Conservation (phyloP, 2,113 vertebrate genomes). For the Lipophrys pholis region DNA sequence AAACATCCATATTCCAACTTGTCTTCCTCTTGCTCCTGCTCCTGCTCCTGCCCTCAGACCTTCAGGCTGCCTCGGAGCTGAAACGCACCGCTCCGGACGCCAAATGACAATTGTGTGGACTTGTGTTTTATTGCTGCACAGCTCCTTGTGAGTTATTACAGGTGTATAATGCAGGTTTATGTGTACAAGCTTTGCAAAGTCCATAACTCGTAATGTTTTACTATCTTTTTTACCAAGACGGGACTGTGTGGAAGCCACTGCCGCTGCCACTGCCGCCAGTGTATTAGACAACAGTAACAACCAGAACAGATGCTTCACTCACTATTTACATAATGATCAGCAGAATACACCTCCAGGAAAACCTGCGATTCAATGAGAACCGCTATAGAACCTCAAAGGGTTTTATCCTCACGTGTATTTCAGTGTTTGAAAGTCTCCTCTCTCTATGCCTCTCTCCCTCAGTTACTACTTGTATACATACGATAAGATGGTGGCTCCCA, state of each 20-base stretch:
- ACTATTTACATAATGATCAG: not conserved
- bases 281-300: not conserved
- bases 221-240: conserved; percentile 8
- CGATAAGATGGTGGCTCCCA: conserved; percentile 97
- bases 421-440: conserved; percentile 17
- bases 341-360: not conserved
- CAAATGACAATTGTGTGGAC: not conserved
- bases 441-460: conserved; percentile 8
- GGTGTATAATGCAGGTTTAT: conserved; percentile 15
- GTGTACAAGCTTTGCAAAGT: conserved; percentile 23
- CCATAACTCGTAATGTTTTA: conserved; percentile 27
- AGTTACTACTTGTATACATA: conserved; percentile 98
- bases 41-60: conserved; percentile 17
- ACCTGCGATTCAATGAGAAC: not conserved
- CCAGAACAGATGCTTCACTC: conserved; percentile 4
- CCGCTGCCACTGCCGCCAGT: not conserved
- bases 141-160: conserved; percentile 20
- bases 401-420: not conserved
- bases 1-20: conserved; percentile 49
- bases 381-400: not conserved
- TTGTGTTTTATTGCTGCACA: conserved; percentile 5
- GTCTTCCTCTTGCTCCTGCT: not conserved
- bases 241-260: conserved; percentile 39
- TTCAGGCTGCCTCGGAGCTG: not conserved
- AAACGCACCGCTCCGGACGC: conserved; percentile 10